Conservation (phyloP, 2,888 invertebrate genomes). For the Ypsolopha scabrella region DNA sequence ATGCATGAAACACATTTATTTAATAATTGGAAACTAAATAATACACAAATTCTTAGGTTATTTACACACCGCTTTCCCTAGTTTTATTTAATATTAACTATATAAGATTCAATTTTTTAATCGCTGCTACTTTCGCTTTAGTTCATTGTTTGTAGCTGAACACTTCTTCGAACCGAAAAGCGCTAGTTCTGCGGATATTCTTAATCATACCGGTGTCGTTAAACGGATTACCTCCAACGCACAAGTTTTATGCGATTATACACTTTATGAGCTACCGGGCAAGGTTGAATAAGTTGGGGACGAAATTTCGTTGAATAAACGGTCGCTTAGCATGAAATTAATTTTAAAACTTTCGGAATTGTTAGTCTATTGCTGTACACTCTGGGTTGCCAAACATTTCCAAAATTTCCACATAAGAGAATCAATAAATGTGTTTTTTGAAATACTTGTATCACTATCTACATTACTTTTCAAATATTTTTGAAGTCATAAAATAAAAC, state of each 20-base stretch:
- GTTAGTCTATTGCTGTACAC: background rate
- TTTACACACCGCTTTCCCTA: too few species aligned
- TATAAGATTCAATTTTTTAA: too few species aligned
- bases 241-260: slow-evolving; percentile 11
- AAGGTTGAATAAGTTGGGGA: background rate
- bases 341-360: slow-evolving; percentile 2
- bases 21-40: too few species aligned
- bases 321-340: slow-evolving; percentile 5
- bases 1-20: too few species aligned
- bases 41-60: too few species aligned
- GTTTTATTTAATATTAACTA: too few species aligned
- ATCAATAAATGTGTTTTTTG: too few species aligned
- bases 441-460: too few species aligned
- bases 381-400: background rate
- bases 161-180: background rate
- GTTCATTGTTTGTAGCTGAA: background rate
- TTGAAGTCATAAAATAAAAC: too few species aligned
- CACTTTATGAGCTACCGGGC: slow-evolving; percentile 9
- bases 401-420: background rate
- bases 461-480: too few species aligned
- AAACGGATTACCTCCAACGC: slow-evolving; percentile 19
- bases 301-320: slow-evolving; percentile 5
- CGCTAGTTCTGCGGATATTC: slow-evolving; percentile 6
- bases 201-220: slow-evolving; percentile 12
- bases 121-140: too few species aligned